Conservation (phyloP, 2,888 invertebrate species). For the Serrognathus titanus region DNA sequence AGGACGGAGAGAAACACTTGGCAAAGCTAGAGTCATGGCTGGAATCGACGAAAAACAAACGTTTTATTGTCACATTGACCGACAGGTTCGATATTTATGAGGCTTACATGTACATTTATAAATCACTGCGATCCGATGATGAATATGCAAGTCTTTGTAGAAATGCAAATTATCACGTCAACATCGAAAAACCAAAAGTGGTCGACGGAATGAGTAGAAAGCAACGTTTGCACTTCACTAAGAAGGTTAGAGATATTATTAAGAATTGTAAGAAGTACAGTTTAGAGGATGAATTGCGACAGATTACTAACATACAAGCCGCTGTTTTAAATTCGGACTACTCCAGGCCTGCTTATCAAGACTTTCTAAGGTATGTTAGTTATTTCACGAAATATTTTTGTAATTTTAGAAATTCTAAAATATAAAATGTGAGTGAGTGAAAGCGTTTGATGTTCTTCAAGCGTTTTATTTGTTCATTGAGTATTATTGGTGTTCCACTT, state of each 20-base stretch:
- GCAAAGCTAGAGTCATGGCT: constrained; percentile 6
- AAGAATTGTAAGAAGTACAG: constrained; percentile 3
- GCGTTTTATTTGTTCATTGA: too few species aligned
- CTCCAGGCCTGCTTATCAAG: neutral
- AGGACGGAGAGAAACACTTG: constrained; percentile 8
- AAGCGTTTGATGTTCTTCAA: too few species aligned
- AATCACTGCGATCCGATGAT: too few species aligned
- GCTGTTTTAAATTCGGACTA: neutral
- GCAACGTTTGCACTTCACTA: neutral
- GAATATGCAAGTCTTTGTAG: too few species aligned
- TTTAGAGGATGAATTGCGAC: neutral
- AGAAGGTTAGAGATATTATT: neutral
- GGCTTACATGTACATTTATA: constrained; percentile 13
- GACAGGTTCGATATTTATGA: constrained; percentile 8
- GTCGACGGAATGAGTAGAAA: neutral
- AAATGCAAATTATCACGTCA: too few species aligned
- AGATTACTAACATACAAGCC: neutral
- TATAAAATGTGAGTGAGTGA: too few species aligned
- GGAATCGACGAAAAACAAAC: neutral
- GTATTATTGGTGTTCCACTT: too few species aligned
- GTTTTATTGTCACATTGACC: constrained; percentile 6
- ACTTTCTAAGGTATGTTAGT: neutral
- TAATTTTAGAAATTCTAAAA: too few species aligned
- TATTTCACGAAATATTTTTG: neutral
- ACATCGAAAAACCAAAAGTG: too few species aligned